These are phyloP conservation scores for Xanthia togata DNA, from an alignment of 2,888 invertebrate genomes.

Conservation along the genomic window DNA sequence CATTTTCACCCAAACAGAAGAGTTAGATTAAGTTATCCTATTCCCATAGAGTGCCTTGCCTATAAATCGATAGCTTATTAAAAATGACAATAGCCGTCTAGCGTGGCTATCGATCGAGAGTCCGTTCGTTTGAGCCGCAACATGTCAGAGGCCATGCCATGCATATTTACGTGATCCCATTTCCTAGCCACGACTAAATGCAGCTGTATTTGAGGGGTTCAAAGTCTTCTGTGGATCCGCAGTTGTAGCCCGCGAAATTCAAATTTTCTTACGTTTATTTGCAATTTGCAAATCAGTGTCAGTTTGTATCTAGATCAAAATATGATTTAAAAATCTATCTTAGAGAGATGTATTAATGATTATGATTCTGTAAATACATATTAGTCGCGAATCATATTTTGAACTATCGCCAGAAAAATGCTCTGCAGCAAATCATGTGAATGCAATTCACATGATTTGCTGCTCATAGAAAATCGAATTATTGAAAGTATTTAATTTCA, in stretches of 20 bases:
- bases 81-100: not conserved
- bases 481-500: constrained; percentile 49
- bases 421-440: not conserved
- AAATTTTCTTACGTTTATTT: not conserved
- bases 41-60: not conserved
- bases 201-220: not conserved
- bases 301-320: no score
- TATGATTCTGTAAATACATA: no score
- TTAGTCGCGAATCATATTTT: no score
- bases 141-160: not conserved
- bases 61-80: constrained; percentile 11
- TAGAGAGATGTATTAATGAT: no score
- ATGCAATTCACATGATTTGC: no score
- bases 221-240: not conserved
- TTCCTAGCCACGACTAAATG: not conserved
- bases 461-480: not conserved
- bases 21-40: not conserved
- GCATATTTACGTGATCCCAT: constrained; percentile 27
- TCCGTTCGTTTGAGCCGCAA: not conserved
- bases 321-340: no score
- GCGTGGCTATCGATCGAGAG: constrained; percentile 1
- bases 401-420: not conserved
- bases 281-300: no score
- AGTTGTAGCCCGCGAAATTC: no score
- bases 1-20: not conserved